Evolutionary conservation across 2,797 vertebrate species (phyloP), one percentile per base, ranked within the genome.

Genomic region (Mormyrus proboscirostris): DNA sequence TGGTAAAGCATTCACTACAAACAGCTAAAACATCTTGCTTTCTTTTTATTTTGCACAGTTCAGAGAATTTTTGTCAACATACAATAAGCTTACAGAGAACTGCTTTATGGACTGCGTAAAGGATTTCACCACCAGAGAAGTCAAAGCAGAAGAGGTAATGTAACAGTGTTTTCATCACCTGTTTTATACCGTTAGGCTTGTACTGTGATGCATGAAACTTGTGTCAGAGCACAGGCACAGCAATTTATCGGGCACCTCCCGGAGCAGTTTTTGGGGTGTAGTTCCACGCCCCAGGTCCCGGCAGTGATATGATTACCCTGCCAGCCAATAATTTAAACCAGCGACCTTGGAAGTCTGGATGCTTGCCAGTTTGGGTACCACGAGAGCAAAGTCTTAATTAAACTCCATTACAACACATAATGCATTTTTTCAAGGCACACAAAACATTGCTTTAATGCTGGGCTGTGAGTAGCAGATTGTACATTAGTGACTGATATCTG

Each of bases 51-150:
- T 44, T 86, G 88, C 55, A 22, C 93, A 99, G 98, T 99, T 99
- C 92, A 99, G 97, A 90, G 98, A 99, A 93, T 99, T 99, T 93
- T 96, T 99, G 93, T 98, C 98, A 91, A 99, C 98, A 0, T 99
- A 99, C 95, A 99, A 99, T 95, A 99, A 97, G 94, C 95, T 99
- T 91, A 99, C 99, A 16, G 99, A 99, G 93, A 99, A 96, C 93
- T 99, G 98, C 92, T 99, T 99, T 90, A 94, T 99, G 96, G 98
- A 99, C 93, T 99, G 99, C 88, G 97, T 99, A 89, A 99, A 97
- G 93, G 98, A 99, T 91, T 99, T 99, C 94, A 99, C 98, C 88
- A 97, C 93, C 87, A 95, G 99, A 93, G 98, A 99, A 57, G 97
- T 99, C 88, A 98, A 96, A 92, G 91, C 97, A 2, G 98, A 99